Evolutionary conservation across 2,113 vertebrate genomes (phyloP).

Genomic region (human (Homo sapiens)): GRCh38 chr19:55614501-55615000

Average conservation of each 20-base stretch:
- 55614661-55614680: slow-evolving; percentile 87
- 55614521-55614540: accelerated
- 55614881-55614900: slow-evolving; percentile 93
- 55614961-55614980: slow-evolving; percentile 81
- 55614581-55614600: not conserved
- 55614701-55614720: slow-evolving; percentile 95
- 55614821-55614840: slow-evolving; percentile 89
- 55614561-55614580: not conserved
- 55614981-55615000: slow-evolving; percentile 84
- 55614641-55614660: not conserved
- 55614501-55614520: not conserved
- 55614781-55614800: slow-evolving; percentile 95
- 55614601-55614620: accelerated
- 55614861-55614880: slow-evolving; percentile 93
- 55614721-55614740: slow-evolving; percentile 95
- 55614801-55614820: slow-evolving; percentile 95
- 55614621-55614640: not conserved
- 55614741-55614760: slow-evolving; percentile 94
- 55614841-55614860: slow-evolving; percentile 93
- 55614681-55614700: slow-evolving; percentile 97
- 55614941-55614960: slow-evolving; percentile 84
- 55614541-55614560: accelerated
- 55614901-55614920: slow-evolving; percentile 80
- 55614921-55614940: slow-evolving; percentile 54
- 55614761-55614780: slow-evolving; percentile 94